These are phyloP conservation scores for Deilephila elpenor DNA, from an alignment of 2,888 invertebrate species.

Conservation along the genomic window DNA sequence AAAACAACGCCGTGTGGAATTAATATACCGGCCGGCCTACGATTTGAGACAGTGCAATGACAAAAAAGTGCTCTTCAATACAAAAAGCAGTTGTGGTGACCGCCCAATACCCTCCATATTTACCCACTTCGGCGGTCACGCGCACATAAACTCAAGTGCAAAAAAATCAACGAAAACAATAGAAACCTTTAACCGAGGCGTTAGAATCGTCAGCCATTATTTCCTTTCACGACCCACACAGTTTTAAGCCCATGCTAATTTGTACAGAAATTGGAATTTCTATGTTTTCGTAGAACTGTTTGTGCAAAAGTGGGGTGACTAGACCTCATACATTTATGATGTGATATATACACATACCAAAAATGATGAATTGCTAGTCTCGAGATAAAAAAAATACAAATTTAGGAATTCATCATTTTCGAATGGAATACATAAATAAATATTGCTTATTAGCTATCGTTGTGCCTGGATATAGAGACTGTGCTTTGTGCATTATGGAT, in stretches of 20 bases:
- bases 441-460: constrained; percentile 58
- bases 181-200: constrained; percentile 69
- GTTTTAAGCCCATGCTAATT: constrained; percentile 75
- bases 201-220: constrained; percentile 76
- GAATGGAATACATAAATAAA: constrained; percentile 46
- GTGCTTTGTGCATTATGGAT: constrained; percentile 73
- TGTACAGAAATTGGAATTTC: constrained; percentile 80
- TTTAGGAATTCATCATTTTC: constrained; percentile 61
- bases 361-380: constrained; percentile 59
- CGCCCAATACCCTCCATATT: constrained; percentile 61
- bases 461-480: constrained; percentile 31
- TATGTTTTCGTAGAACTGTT: constrained; percentile 52
- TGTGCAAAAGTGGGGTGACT: constrained; percentile 57
- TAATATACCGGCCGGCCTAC: constrained; percentile 50
- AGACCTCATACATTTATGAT: constrained; percentile 44
- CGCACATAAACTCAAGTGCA: constrained; percentile 66
- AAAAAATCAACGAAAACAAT: constrained; percentile 66
- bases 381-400: neutral
- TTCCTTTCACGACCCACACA: constrained; percentile 61
- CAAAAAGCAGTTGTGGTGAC: constrained; percentile 77
- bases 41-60: constrained; percentile 57
- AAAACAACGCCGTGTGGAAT: constrained; percentile 59
- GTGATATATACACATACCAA: constrained; percentile 54
- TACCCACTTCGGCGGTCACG: constrained; percentile 62
- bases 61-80: constrained; percentile 76